Evolutionary conservation across 92 coral and sea anemone species (phyloP).

Genomic region (Palythoa grandiflora): DNA sequence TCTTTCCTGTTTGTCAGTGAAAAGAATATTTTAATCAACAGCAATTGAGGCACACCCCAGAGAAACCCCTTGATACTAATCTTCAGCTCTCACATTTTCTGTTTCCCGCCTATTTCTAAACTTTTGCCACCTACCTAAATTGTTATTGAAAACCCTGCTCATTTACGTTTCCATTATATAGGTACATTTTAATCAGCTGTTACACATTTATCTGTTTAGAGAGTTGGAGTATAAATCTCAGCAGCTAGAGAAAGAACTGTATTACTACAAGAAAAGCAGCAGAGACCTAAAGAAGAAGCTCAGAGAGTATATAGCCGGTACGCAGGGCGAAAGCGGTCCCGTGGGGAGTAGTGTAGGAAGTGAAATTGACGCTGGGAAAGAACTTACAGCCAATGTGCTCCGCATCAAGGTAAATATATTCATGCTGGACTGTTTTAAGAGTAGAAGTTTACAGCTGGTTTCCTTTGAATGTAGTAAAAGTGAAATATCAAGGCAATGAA

Average conservation of each 20-base stretch:
- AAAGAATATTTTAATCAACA: no score
- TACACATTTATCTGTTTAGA: slow-evolving; percentile 44
- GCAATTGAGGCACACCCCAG: no score
- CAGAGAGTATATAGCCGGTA: slow-evolving; percentile 78
- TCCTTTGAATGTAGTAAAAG: no score
- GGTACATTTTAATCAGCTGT: no score
- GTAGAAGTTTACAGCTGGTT: not conserved
- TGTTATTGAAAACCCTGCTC: no score
- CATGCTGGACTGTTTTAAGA: not conserved
- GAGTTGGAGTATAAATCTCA: slow-evolving; percentile 78
- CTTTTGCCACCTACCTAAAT: no score
- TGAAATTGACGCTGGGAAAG: slow-evolving; percentile 54
- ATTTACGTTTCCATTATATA: no score
- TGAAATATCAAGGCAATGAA: no score
- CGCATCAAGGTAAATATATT: slow-evolving; percentile 54
- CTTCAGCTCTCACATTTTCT: no score
- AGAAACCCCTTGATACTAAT: no score
- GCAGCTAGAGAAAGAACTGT: slow-evolving; percentile 91
- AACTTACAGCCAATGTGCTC: slow-evolving; percentile 55
- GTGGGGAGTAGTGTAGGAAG: slow-evolving; percentile 63
- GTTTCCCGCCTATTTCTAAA: no score
- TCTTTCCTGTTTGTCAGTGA: no score
- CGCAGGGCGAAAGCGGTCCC: slow-evolving; percentile 68
- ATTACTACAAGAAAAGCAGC: slow-evolving; percentile 96
- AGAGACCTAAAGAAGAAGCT: slow-evolving; percentile 93